Conservation (phyloP, 2,888 invertebrate genomes). For the Allacma fusca region DNA sequence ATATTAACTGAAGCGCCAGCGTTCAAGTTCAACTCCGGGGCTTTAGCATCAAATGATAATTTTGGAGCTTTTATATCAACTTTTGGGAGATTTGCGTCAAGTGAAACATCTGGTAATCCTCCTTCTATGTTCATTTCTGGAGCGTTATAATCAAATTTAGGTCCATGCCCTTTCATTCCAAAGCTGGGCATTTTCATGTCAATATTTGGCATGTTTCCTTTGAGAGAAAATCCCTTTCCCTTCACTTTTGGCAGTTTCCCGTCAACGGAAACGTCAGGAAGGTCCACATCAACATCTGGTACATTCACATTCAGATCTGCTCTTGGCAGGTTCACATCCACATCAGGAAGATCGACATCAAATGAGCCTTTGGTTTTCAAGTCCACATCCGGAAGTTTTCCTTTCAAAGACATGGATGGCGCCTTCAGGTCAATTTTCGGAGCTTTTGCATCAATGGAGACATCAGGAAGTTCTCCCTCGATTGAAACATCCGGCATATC, state of each 20-base stretch:
- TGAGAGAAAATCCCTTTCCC: conserved; percentile 7
- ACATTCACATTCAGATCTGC: background rate
- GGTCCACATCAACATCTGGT: background rate
- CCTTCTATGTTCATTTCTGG: background rate
- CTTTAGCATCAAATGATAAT: background rate
- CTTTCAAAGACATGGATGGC: background rate
- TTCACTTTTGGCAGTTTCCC: background rate
- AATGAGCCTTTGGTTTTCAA: background rate
- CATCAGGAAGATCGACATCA: background rate
- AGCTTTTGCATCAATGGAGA: background rate
- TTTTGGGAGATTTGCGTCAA: background rate
- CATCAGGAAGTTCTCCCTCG: conserved; percentile 17
- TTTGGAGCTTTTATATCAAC: background rate
- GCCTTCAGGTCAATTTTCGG: conserved; percentile 5
- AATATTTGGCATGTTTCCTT: background rate
- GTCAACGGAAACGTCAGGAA: background rate
- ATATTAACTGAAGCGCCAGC: background rate
- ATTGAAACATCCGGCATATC: background rate
- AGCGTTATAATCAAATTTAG: background rate
- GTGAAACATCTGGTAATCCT: background rate
- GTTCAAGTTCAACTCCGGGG: background rate
- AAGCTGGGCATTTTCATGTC: conserved; percentile 30
- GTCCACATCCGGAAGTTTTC: conserved; percentile 10
- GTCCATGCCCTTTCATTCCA: conserved; percentile 19
- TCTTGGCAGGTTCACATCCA: background rate